Percentiles rank a stretch among this genome's conserved stretches.
Evolutionary conservation across 2,113 vertebrate species (phyloP).

Genomic region (Pelecanus crispus): DNA sequence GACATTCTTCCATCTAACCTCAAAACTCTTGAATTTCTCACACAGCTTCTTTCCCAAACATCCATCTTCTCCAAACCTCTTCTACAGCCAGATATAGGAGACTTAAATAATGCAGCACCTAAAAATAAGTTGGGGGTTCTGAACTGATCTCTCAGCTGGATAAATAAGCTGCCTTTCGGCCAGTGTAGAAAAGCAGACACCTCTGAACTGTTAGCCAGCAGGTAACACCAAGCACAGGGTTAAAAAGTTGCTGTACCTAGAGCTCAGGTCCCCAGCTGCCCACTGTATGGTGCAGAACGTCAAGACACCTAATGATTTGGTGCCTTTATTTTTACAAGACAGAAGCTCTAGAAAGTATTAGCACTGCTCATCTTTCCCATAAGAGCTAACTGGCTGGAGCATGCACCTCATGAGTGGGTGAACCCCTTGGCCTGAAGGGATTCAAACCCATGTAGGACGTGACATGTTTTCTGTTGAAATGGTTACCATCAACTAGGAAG

Average conservation of each 20-base stretch:
- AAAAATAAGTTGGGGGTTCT: neutral
- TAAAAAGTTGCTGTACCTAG: neutral
- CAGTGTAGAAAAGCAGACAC: neutral
- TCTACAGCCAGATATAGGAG: neutral
- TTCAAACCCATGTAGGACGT: neutral
- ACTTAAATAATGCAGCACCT: neutral
- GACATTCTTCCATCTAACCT: neutral
- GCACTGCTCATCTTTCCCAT: neutral
- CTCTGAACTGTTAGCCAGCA: neutral
- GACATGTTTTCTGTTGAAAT: neutral
- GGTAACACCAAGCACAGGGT: neutral
- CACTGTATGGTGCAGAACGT: neutral
- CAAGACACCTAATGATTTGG: neutral
- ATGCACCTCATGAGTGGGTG: neutral
- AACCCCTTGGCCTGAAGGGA: neutral
- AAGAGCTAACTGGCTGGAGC: rapidly evolving
- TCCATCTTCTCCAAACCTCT: neutral
- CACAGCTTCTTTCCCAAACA: neutral
- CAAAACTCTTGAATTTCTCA: neutral
- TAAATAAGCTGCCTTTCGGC: neutral
- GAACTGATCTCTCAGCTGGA: neutral
- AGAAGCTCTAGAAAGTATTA: neutral
- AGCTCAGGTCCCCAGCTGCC: neutral
- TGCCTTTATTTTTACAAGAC: neutral
- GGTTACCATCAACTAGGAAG: neutral